These are phyloP conservation scores for Gallinago media DNA, from an alignment of 2,113 vertebrate genomes.

Conservation along the genomic window DNA sequence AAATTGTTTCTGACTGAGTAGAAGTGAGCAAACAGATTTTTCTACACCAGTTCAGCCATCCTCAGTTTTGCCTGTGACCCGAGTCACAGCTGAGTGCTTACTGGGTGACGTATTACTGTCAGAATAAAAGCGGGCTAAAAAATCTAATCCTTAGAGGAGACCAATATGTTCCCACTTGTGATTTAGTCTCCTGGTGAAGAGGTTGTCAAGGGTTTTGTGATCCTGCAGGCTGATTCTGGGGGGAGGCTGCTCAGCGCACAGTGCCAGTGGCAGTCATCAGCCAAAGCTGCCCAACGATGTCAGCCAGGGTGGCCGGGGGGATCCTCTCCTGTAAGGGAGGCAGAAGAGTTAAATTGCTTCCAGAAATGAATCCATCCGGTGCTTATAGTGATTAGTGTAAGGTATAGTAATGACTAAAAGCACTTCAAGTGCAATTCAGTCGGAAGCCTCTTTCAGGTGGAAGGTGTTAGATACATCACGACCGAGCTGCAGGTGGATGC, in stretches of 20 bases:
- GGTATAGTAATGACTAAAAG: neutral
- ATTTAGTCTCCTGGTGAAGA: slow-evolving; percentile 6
- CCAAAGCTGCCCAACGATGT: slow-evolving; percentile 20
- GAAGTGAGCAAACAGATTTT: neutral
- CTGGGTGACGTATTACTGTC: neutral
- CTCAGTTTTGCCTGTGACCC: neutral
- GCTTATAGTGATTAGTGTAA: slow-evolving; percentile 12
- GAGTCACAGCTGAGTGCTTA: neutral
- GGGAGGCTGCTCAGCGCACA: neutral
- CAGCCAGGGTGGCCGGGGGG: neutral
- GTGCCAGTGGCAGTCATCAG: neutral
- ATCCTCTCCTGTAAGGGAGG: neutral
- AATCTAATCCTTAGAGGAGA: slow-evolving; percentile 16
- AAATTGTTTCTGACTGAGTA: neutral
- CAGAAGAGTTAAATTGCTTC: neutral
- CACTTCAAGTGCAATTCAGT: neutral
- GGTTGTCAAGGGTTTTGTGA: slow-evolving; percentile 13
- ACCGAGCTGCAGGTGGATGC: neutral
- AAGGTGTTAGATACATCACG: neutral
- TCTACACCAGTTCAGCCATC: neutral
- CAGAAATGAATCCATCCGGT: slow-evolving; percentile 23
- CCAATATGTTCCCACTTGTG: slow-evolving; percentile 36
- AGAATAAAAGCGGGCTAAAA: slow-evolving; percentile 20
- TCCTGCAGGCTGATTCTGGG: neutral
- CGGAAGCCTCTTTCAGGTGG: neutral